These are phyloP conservation scores for Tympanuchus pallidicinctus DNA, from an alignment of 2,113 vertebrate genomes.

Conservation along the genomic window DNA sequence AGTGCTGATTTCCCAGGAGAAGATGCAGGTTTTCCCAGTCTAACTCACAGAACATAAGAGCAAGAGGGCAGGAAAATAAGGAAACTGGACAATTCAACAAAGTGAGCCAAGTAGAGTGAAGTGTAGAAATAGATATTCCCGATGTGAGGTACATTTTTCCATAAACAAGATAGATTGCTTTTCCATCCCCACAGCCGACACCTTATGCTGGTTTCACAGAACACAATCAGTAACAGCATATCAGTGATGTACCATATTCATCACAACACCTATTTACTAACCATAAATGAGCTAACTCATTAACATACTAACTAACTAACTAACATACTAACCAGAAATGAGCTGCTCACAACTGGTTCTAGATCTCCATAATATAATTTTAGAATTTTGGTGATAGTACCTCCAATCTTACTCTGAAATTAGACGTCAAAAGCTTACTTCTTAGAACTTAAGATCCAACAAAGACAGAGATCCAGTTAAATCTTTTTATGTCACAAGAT, in stretches of 20 bases:
- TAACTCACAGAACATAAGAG: neutral
- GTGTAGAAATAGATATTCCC: neutral
- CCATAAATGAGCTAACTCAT: no score
- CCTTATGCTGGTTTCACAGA: neutral
- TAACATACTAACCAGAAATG: neutral
- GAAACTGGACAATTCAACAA: neutral
- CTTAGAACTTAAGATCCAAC: neutral
- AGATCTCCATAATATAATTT: neutral
- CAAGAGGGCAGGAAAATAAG: constrained; percentile 7
- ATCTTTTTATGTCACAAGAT: neutral
- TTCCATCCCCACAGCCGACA: neutral
- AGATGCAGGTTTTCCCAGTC: constrained; percentile 5
- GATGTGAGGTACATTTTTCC: neutral
- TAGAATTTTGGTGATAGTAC: neutral
- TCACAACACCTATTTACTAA: neutral
- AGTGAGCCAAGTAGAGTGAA: neutral
- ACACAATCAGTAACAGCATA: neutral
- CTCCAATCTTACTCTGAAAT: neutral
- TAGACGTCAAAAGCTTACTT: neutral
- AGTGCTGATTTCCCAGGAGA: constrained; percentile 53
- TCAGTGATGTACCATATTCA: neutral
- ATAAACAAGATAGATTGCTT: neutral
- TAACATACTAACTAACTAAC: no score
- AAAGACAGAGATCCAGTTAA: neutral
- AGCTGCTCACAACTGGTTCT: neutral